Evolutionary conservation across 53 echinoderm and acorn worm species (phyloP), one percentile per base, ranked within the genome.

Genomic region (Holothuria leucospilota): DNA sequence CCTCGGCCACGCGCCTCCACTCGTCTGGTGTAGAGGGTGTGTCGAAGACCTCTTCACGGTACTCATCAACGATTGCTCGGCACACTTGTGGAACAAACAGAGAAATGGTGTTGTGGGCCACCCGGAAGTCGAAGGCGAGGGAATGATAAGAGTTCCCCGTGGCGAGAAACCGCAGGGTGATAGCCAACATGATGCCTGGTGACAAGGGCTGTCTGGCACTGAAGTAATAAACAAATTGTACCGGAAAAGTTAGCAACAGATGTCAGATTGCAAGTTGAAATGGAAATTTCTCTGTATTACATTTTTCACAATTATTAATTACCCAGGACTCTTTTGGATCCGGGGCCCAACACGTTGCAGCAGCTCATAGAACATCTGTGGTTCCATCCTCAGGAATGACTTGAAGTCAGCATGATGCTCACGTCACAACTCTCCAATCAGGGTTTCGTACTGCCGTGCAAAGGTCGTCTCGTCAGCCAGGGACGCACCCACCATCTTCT

Each of bases 1-100:
- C 53, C n/a, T 78, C n/a, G n/a, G 85, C 91, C 6, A 88, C 30
- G 0, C 20, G 25, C 59, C 28, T 25, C 91, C 91, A 87, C 40
- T 59, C 71, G 39, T 86, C 90, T 20, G 80, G 60, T 13, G 90
- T 90, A 29, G 81, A 56, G 15, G 85, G 78, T 13, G 21, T 28
- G 30, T 34, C 16, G 14, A 82, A 21, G 6, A 88, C 69, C 39
- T 88, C 82, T 34, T 34, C 34, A 34, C 23, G 56, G 26, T 62
- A 8, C 34, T 3, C 34, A 34, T 34, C 34, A 34, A 34, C 34
- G 30, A 81, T 90, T 59, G 86, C 90, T 16, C 80, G n/a, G 61
- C 86, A 86, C 14, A 80, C 70, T 65, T 20, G 90, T 86, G 3
- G 86, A 21, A 62, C 16, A 67, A 29, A 85, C 46, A 46, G 46